Evolutionary conservation across 2,797 vertebrate species (phyloP).

Genomic region (Alfaro cultratus): DNA sequence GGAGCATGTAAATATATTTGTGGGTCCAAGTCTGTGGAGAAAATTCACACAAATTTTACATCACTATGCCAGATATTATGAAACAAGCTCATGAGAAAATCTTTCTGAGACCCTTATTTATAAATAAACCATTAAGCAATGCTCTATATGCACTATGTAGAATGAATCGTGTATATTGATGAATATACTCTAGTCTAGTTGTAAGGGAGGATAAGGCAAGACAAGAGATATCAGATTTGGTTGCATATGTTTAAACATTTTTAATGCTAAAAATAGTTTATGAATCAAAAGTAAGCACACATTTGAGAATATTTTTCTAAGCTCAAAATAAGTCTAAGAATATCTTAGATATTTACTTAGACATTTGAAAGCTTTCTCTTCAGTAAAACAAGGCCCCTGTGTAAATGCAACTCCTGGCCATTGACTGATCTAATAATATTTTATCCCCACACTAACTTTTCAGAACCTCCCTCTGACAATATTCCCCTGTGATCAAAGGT

Average conservation of each 20-base stretch:
- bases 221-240: neutral
- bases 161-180: neutral
- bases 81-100: neutral
- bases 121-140: neutral
- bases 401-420: neutral
- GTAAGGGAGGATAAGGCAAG: neutral
- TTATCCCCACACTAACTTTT: conserved; percentile 13
- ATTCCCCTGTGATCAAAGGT: conserved; percentile 52
- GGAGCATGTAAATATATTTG: neutral
- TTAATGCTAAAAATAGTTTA: neutral
- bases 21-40: neutral
- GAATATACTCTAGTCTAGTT: neutral
- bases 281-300: neutral
- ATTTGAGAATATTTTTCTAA: neutral
- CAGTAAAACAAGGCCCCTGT: neutral
- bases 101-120: neutral
- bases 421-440: conserved; percentile 21
- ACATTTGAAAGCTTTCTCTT: neutral
- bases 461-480: conserved; percentile 35
- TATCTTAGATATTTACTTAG: neutral
- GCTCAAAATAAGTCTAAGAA: neutral
- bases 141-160: neutral
- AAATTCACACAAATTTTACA: neutral
- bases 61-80: neutral
- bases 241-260: neutral